Conservation (phyloP, 1,140 invertebrate species). For the Agrypnia vestita region DNA sequence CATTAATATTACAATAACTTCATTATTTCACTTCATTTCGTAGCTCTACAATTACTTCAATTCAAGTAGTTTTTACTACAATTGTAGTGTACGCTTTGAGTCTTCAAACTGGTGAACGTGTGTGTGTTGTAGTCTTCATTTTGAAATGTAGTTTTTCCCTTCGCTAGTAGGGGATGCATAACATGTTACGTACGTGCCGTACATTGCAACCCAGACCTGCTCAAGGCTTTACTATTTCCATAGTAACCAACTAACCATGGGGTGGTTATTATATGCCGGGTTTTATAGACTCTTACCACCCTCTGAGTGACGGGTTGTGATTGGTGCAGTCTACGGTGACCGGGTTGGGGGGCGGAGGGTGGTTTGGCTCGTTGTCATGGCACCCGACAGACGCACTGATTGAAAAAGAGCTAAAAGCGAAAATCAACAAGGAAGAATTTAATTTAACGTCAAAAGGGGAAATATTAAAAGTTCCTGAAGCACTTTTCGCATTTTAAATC, state of each 20-base stretch:
- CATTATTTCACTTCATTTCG: too few species aligned
- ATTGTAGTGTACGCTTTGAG: too few species aligned
- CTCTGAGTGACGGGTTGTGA: conserved; percentile 19
- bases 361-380: conserved; percentile 2
- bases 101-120: too few species aligned
- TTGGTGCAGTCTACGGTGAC: conserved; percentile 10
- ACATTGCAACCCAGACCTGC: conserved; percentile 6
- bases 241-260: conserved; percentile 17
- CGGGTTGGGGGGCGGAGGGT: background rate
- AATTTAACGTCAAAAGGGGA: conserved; percentile 15
- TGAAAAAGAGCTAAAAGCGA: conserved; percentile 24
- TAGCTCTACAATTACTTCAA: too few species aligned
- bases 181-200: too few species aligned
- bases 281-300: background rate
- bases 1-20: too few species aligned
- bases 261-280: background rate
- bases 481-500: background rate
- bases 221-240: conserved; percentile 21
- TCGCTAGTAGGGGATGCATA: too few species aligned
- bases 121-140: too few species aligned
- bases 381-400: conserved; percentile 34
- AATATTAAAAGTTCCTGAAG: background rate
- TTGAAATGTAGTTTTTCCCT: too few species aligned
- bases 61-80: too few species aligned
- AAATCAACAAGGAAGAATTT: conserved; percentile 37